Percentiles rank a stretch among this genome's conserved stretches.
Evolutionary conservation across 2,113 vertebrate genomes (phyloP).

Genomic region (Leptobrachium ailaonicum): DNA sequence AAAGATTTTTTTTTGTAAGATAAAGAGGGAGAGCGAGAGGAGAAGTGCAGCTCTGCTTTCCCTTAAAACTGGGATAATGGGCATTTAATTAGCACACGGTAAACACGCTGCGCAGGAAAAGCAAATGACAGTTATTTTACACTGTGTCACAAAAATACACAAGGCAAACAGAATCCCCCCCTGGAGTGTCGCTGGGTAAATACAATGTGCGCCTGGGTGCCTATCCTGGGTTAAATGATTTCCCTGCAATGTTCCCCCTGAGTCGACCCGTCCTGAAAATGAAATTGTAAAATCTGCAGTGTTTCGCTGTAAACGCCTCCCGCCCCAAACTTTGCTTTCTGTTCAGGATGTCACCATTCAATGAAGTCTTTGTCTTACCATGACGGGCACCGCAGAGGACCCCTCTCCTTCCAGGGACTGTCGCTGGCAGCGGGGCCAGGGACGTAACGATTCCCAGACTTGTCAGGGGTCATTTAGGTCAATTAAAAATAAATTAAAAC

Average conservation of each 20-base stretch:
- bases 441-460: too few species aligned
- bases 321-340: too few species aligned
- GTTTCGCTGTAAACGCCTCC: background rate
- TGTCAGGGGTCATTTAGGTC: too few species aligned
- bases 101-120: background rate
- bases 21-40: background rate
- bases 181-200: background rate
- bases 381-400: too few species aligned
- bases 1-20: conserved; percentile 8
- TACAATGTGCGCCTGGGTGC: background rate
- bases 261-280: background rate
- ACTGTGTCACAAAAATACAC: background rate
- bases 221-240: background rate
- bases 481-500: too few species aligned
- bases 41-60: background rate
- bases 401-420: too few species aligned
- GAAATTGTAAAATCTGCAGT: background rate
- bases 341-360: too few species aligned
- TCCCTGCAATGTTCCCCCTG: background rate
- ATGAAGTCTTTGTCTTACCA: too few species aligned
- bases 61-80: conserved; percentile 19
- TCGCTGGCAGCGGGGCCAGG: too few species aligned
- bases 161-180: background rate
- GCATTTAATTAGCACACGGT: conserved; percentile 17
- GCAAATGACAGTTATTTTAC: background rate